Percentiles rank a stretch among this genome's conserved stretches.
Evolutionary conservation across 2,113 vertebrate genomes (phyloP).

Genomic region (Regulus satrapa): DNA sequence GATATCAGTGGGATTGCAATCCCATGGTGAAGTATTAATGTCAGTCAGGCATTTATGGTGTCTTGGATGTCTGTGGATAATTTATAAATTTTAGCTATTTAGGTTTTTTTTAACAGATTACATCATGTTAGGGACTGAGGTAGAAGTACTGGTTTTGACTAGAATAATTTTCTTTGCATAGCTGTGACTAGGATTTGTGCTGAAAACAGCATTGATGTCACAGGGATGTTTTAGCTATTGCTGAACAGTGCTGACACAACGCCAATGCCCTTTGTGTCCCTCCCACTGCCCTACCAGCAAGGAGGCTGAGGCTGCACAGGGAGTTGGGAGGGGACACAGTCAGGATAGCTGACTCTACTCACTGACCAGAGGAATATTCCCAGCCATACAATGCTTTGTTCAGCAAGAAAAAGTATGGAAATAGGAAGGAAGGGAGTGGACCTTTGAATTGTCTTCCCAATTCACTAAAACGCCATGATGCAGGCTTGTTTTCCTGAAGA

Average conservation of each 20-base stretch:
- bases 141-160: not conserved
- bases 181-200: not conserved
- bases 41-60: not conserved
- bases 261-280: not conserved
- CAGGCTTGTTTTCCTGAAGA: not conserved
- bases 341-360: not conserved
- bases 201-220: not conserved
- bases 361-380: not conserved
- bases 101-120: not conserved
- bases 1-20: not conserved
- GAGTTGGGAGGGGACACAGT: not conserved
- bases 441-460: not conserved
- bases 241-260: not conserved
- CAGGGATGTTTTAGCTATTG: not conserved
- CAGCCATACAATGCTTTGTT: accelerated
- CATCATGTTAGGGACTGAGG: not conserved
- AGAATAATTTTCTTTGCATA: not conserved
- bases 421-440: not conserved
- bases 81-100: not conserved
- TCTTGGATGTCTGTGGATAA: not conserved
- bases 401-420: not conserved
- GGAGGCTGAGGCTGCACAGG: not conserved
- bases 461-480: accelerated
- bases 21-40: not conserved
- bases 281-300: accelerated